Evolutionary conservation across 1,140 invertebrate species (phyloP).

Genomic region (Pinna nobilis): DNA sequence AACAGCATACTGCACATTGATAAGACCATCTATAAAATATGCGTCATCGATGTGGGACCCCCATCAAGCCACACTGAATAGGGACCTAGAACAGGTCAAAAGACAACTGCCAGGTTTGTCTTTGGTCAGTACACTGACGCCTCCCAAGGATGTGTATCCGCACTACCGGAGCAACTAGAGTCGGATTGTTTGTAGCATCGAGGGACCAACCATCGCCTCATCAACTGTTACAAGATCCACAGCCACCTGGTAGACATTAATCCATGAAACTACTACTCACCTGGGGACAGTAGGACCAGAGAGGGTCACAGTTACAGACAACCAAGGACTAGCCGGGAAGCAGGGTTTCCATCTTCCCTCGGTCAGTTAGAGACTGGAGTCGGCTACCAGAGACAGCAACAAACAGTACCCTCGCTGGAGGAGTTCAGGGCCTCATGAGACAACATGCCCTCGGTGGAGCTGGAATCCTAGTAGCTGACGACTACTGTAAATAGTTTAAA

Average conservation of each 20-base stretch:
- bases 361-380: too few relatives aligned
- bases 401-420: neutral
- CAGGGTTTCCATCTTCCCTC: neutral
- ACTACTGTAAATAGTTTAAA: neutral
- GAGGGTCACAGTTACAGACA: neutral
- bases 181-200: neutral
- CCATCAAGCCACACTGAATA: neutral
- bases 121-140: neutral
- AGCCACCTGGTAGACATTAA: too few relatives aligned
- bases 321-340: neutral
- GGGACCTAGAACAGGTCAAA: neutral
- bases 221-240: neutral
- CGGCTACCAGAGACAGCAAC: neutral
- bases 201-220: neutral
- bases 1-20: neutral
- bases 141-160: neutral
- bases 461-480: neutral
- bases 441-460: neutral
- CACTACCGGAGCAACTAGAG: neutral
- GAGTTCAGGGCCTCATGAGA: neutral
- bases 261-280: neutral
- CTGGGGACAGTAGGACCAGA: too few relatives aligned
- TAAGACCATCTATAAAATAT: conserved; percentile 9
- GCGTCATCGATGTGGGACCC: conserved; percentile 16
- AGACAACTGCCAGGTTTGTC: too few relatives aligned